Base-by-base conservation (phyloP, 1,140 invertebrate genomes). In the Drosophila burlai region DNA sequence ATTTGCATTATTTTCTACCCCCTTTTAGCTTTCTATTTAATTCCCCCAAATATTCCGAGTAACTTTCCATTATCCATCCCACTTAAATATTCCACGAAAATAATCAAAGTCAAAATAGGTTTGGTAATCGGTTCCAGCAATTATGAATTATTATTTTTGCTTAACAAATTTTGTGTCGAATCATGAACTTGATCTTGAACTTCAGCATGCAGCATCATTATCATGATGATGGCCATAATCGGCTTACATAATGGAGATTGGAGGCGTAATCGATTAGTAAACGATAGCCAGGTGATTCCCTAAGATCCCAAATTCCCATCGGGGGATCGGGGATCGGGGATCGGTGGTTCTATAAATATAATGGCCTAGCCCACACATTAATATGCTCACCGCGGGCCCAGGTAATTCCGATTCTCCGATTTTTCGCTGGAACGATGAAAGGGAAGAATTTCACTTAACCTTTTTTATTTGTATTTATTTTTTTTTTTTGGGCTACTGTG, bases 361-460 rank as follows among this genome's bases (percentile, higher is more conserved):
- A 46, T 40, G 13, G 7, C 15, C 29, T 29, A 16, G 40, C 58
- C 36, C 40, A 63, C 42, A 66, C 29, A 38, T 74, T 73, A 61
- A 61, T 73, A 73, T 73, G 57, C 47, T 63, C n/a, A n/a, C 0
- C 58, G 18, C 26, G 21, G 42, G 49, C 47, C 62, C 62, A 31
- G 76, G 76, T 71, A 26, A 78, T 78, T 78, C 75, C 76, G 29
- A 34, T 43, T 43, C 43, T 31, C 31, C 2, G 34, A 75, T 78
- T 77, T 69, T 78, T 71, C 58, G 49, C 52, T 71, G 40, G 58
- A 78, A 78, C 11, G 26, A 78, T 78, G 76, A 78, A 59, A 71
- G 57, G 75, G 46, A 78, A 78, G 54, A 57, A 57, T 57, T 26
- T 38, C 2, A 38, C 34, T 26, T 40, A 3, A 2, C 34, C 18